A percentile compares a stretch with the other conserved stretches of the same genome.
Conservation (phyloP, 2,888 invertebrate species). For the Timema podura region DNA sequence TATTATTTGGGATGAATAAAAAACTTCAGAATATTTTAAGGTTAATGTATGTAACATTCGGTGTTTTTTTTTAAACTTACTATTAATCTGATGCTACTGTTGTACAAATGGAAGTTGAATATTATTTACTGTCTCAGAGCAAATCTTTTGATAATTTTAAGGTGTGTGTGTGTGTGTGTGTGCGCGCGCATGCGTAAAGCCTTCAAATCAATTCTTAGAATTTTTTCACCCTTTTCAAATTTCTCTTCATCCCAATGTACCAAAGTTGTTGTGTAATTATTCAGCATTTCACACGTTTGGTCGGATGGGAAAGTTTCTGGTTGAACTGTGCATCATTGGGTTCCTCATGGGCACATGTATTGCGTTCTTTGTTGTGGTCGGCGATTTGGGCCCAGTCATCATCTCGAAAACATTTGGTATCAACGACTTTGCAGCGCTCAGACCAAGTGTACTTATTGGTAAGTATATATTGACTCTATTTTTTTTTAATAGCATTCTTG, state of each 20-base stretch:
- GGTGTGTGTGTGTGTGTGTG: no score
- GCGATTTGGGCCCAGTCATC: conserved; percentile 92
- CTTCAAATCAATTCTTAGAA: no score
- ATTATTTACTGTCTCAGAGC: no score
- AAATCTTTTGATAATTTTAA: no score
- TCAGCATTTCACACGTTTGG: conserved; percentile 87
- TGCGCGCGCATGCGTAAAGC: no score
- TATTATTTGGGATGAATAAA: no score
- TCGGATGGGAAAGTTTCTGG: conserved; percentile 80
- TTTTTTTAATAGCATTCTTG: no score
- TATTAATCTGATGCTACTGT: background rate
- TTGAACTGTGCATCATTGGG: conserved; percentile 90
- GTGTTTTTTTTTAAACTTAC: background rate
- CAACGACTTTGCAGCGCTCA: conserved; percentile 61
- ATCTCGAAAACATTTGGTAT: conserved; percentile 72
- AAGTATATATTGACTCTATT: conserved; percentile 30
- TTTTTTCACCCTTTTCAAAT: no score
- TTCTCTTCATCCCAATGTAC: background rate
- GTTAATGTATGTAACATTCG: background rate
- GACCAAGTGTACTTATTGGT: conserved; percentile 48
- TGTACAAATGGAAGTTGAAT: background rate
- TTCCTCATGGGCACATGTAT: conserved; percentile 92
- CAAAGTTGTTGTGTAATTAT: background rate
- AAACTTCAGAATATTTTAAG: no score
- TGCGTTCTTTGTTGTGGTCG: conserved; percentile 96